Percentiles rank a stretch among this genome's conserved stretches.
These are phyloP conservation scores for Cacatua alba DNA, from an alignment of 2,113 vertebrate species.

Conservation along the genomic window DNA sequence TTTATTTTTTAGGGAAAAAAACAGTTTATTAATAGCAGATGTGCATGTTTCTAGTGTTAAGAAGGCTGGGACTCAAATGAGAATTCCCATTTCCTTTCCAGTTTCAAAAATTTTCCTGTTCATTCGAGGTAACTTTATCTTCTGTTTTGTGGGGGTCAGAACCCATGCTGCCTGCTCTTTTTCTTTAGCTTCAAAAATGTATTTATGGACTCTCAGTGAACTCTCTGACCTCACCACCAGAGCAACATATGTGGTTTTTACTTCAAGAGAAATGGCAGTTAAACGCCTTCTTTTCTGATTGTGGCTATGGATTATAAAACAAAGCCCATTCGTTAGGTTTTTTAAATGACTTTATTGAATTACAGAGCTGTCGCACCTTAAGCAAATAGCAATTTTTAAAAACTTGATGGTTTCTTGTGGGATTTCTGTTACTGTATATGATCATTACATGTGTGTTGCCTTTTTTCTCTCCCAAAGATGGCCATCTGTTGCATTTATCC, in stretches of 20 bases:
- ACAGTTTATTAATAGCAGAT: slow-evolving; percentile 72
- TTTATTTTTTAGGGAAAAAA: slow-evolving; percentile 49
- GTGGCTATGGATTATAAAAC: slow-evolving; percentile 5
- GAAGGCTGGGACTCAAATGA: slow-evolving; percentile 45
- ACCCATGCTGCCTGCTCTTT: background rate
- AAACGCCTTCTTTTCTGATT: background rate
- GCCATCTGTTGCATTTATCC: slow-evolving; percentile 52
- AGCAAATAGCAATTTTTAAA: background rate
- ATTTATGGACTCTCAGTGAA: slow-evolving; percentile 66
- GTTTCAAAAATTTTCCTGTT: background rate
- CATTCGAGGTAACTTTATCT: slow-evolving; percentile 24
- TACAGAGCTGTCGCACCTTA: background rate
- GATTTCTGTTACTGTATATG: background rate
- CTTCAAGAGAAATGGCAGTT: background rate
- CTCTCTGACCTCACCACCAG: slow-evolving; percentile 59
- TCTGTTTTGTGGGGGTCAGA: slow-evolving; percentile 4
- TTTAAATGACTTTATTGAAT: background rate
- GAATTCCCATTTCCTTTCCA: slow-evolving; percentile 39
- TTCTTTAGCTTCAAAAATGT: slow-evolving; percentile 22
- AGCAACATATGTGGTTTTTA: slow-evolving; percentile 20
- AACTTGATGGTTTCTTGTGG: background rate
- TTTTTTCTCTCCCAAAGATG: background rate
- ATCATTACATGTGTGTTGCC: background rate
- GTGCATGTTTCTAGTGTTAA: slow-evolving; percentile 51
- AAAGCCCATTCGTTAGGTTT: background rate